These are phyloP conservation scores for Chironomus riparius DNA, from an alignment of 2,888 invertebrate species.

Conservation along the genomic window DNA sequence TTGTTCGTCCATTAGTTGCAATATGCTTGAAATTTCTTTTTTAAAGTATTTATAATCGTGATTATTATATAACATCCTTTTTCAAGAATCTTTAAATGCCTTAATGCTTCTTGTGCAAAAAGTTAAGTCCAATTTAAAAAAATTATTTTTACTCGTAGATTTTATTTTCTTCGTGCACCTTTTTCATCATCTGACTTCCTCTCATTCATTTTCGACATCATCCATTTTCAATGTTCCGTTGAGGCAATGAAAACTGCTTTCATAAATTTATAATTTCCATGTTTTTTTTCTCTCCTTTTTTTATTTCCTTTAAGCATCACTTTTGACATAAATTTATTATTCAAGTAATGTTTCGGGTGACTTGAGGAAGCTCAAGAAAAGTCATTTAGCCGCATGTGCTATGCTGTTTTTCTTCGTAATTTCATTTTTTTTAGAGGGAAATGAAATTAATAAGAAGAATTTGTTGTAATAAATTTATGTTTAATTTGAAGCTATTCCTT, in stretches of 20 bases:
- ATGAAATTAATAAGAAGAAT: no score
- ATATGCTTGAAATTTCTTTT: not conserved
- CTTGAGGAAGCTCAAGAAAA: not conserved
- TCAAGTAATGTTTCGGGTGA: not conserved
- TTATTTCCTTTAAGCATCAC: not conserved
- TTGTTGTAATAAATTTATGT: no score
- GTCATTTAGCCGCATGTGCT: not conserved
- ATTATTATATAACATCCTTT: no score
- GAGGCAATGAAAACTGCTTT: not conserved
- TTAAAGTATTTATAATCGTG: no score
- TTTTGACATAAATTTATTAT: constrained; percentile 19
- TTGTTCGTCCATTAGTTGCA: not conserved
- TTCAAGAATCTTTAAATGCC: no score
- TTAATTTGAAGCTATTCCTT: no score
- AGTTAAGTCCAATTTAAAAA: not conserved
- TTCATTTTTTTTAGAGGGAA: not conserved
- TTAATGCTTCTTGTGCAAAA: no score
- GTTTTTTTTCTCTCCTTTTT: not conserved
- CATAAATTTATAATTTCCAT: not conserved
- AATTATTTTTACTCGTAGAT: not conserved
- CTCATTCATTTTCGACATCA: not conserved
- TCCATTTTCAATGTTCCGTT: not conserved
- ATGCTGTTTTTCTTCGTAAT: not conserved
- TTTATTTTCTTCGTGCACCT: not conserved
- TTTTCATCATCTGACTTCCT: not conserved